Evolutionary conservation across 1,140 invertebrate species (phyloP).

Genomic region (Conus betulinus): DNA sequence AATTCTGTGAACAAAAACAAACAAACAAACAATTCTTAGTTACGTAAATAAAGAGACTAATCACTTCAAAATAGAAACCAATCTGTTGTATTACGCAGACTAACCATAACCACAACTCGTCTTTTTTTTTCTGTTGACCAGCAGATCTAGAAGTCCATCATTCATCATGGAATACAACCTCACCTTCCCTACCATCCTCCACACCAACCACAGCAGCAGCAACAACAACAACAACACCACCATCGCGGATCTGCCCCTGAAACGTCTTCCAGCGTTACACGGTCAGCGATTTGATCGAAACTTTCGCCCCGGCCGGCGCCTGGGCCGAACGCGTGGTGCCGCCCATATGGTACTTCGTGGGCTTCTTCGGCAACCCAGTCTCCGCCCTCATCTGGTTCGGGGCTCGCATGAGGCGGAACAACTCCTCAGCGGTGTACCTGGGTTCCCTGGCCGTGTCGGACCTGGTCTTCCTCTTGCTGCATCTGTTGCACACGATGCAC

Average conservation of each 20-base stretch:
- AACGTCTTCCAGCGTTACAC: conserved; percentile 41
- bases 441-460: conserved; percentile 70
- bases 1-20: neutral
- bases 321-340: conserved; percentile 61
- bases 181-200: too few relatives aligned
- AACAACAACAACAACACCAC: conserved; percentile 25
- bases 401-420: conserved; percentile 65
- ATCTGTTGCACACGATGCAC: conserved; percentile 63
- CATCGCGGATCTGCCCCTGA: neutral
- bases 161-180: neutral
- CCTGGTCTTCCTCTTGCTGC: conserved; percentile 65
- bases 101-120: neutral
- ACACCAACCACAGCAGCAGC: neutral
- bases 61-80: too few relatives aligned
- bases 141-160: neutral
- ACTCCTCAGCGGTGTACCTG: conserved; percentile 73
- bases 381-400: conserved; percentile 70
- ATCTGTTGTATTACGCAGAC: too few relatives aligned
- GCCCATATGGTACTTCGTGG: conserved; percentile 71
- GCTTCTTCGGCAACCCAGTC: conserved; percentile 70
- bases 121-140: neutral
- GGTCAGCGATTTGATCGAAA: conserved; percentile 41
- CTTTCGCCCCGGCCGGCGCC: conserved; percentile 54
- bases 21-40: neutral
- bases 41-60: neutral